These are phyloP conservation scores for Geotrupes spiniger DNA, from an alignment of 2,888 invertebrate species.

Conservation along the genomic window DNA sequence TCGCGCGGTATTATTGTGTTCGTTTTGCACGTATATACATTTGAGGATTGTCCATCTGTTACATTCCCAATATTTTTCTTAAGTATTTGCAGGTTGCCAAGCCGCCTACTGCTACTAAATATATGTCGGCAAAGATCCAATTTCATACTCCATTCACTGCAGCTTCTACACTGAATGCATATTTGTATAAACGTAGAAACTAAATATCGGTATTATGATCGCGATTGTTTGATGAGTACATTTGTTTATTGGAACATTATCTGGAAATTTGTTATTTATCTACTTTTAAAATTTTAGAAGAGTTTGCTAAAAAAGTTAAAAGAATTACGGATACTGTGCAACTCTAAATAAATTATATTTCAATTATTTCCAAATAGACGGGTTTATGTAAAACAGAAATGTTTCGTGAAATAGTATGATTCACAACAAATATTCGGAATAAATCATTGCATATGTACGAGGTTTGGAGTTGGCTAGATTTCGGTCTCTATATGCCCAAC, in stretches of 20 bases:
- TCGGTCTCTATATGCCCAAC: too few relatives aligned
- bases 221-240: too few relatives aligned
- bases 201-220: slow-evolving; percentile 4
- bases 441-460: too few relatives aligned
- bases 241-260: too few relatives aligned
- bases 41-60: slow-evolving; percentile 49
- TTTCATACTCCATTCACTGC: slow-evolving; percentile 52
- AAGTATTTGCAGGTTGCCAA: slow-evolving; percentile 52
- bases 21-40: slow-evolving; percentile 33
- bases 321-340: not conserved
- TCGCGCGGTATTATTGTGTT: slow-evolving; percentile 21
- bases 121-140: slow-evolving; percentile 52
- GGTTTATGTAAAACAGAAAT: too few relatives aligned
- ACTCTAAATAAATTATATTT: too few relatives aligned
- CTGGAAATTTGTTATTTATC: too few relatives aligned
- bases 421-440: too few relatives aligned
- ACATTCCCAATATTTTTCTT: slow-evolving; percentile 44
- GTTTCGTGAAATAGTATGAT: too few relatives aligned
- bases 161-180: slow-evolving; percentile 18
- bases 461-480: too few relatives aligned
- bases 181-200: slow-evolving; percentile 14
- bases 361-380: too few relatives aligned
- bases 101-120: slow-evolving; percentile 53
- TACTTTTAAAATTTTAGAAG: too few relatives aligned
- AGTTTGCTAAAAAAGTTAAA: not conserved